A percentile compares a stretch with the other conserved stretches of the same genome.
phyloP scores from a whole-genome alignment of 2,888 invertebrate genomes.

The Choreutis nemorana region DNA sequence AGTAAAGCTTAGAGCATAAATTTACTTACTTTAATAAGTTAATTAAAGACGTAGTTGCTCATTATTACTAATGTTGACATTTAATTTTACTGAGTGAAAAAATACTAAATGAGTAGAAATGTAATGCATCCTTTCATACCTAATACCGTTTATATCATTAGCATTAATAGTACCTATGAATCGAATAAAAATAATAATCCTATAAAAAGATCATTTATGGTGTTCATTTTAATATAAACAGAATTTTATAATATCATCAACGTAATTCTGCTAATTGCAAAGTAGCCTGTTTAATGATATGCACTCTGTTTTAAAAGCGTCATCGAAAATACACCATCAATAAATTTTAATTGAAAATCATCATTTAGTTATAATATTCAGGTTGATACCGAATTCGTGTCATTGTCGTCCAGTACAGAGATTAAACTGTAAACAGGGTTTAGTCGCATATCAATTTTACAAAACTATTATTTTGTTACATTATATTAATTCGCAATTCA shows the following conservation, averaged over 20 bases:
- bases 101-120: too few relatives aligned
- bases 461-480: constrained; percentile 30
- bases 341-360: constrained; percentile 17
- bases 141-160: too few relatives aligned
- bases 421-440: constrained; percentile 55
- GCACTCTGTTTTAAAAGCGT: not conserved
- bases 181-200: too few relatives aligned
- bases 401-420: constrained; percentile 32
- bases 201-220: too few relatives aligned
- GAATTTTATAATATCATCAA: not conserved
- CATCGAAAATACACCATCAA: not conserved
- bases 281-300: not conserved
- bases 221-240: too few relatives aligned
- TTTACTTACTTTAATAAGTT: too few relatives aligned
- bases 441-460: constrained; percentile 44
- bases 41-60: too few relatives aligned
- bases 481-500: constrained; percentile 26
- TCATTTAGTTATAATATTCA: constrained; percentile 38
- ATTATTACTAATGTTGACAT: too few relatives aligned
- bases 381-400: constrained; percentile 53
- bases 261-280: not conserved
- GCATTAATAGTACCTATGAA: too few relatives aligned
- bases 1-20: too few relatives aligned
- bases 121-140: too few relatives aligned
- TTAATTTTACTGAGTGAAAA: too few relatives aligned